Conservation (phyloP, 2,797 vertebrate genomes). For the Acanthurus tractus region DNA sequence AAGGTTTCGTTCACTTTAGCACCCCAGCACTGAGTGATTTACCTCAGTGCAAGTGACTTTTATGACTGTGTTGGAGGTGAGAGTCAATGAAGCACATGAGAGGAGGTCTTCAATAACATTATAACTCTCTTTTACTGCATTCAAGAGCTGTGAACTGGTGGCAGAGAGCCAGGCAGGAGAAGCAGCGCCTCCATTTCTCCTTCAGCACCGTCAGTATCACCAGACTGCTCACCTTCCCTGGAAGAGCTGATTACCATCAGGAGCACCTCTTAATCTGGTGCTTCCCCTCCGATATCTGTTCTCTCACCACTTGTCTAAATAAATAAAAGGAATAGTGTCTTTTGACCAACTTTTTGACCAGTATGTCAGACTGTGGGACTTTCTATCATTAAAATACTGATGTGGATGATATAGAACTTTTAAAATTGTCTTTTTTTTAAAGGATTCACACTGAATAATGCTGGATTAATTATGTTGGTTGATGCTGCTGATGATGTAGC, state of each 20-base stretch:
- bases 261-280: conserved; percentile 7
- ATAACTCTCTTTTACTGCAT: conserved; percentile 59
- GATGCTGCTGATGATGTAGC: too few relatives aligned
- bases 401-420: neutral
- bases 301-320: neutral
- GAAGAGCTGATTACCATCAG: conserved; percentile 9
- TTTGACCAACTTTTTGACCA: neutral
- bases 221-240: neutral
- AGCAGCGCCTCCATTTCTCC: conserved; percentile 36
- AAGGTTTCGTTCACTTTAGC: conserved; percentile 35
- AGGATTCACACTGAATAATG: neutral
- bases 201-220: conserved; percentile 23
- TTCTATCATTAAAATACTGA: neutral
- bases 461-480: neutral
- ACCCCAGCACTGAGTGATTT: conserved; percentile 32
- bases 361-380: neutral
- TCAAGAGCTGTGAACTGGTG: conserved; percentile 37
- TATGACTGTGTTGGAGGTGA: conserved; percentile 53
- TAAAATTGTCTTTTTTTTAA: too few relatives aligned
- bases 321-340: neutral
- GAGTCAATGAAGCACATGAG: conserved; percentile 59
- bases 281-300: neutral
- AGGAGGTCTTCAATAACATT: conserved; percentile 46
- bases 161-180: conserved; percentile 31
- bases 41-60: conserved; percentile 48